These are phyloP conservation scores for Oncopeltus fasciatus DNA, from an alignment of 1,140 invertebrate species.

Conservation along the genomic window DNA sequence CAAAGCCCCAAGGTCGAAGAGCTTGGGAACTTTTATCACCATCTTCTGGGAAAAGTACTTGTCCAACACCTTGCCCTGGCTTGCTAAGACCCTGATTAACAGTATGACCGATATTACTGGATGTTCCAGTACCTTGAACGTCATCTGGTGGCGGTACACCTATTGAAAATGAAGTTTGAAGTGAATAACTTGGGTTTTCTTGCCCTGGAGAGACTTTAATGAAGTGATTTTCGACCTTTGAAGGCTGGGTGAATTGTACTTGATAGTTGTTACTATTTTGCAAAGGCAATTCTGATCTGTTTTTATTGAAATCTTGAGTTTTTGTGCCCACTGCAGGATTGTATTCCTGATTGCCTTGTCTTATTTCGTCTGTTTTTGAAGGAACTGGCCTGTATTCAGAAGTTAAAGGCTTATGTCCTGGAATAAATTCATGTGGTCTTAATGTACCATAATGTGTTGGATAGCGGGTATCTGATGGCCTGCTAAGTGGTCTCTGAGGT, in stretches of 20 bases:
- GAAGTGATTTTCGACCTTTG: conserved; percentile 20
- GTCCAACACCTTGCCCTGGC: conserved; percentile 25
- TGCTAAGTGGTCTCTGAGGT: not conserved
- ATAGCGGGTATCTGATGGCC: not conserved
- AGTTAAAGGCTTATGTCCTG: not conserved
- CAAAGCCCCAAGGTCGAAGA: not conserved
- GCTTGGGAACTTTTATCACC: no score
- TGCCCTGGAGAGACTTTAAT: conserved; percentile 23
- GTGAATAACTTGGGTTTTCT: conserved; percentile 25
- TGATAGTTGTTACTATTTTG: not conserved
- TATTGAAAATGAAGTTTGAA: conserved; percentile 27
- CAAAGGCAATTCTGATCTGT: not conserved
- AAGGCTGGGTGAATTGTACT: conserved; percentile 1
- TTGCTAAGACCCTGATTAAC: conserved; percentile 21
- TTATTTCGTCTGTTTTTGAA: not conserved
- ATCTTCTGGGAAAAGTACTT: conserved; percentile 23
- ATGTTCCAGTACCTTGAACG: conserved; percentile 10
- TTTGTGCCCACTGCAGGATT: not conserved
- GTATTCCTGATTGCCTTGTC: not conserved
- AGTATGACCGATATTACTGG: not conserved
- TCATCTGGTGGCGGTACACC: conserved; percentile 20
- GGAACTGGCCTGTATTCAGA: not conserved
- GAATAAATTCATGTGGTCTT: not conserved
- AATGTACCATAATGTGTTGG: not conserved
- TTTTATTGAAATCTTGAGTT: not conserved